Evolutionary conservation across 2,797 vertebrate species (phyloP).

Genomic region (Lacerta bilineata): DNA sequence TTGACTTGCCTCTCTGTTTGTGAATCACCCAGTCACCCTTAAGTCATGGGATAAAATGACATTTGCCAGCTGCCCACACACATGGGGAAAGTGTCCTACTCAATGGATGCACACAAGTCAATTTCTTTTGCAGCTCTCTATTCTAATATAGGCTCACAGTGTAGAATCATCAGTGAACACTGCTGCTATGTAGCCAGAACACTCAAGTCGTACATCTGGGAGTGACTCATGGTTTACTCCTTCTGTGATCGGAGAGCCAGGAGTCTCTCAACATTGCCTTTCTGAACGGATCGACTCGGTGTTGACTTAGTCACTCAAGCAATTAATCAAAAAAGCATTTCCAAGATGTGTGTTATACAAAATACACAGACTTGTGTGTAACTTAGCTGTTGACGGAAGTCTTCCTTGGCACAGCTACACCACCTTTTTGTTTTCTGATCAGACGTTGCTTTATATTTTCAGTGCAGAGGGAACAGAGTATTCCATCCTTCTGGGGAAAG

Average conservation of each 20-base stretch:
- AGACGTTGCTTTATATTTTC: neutral
- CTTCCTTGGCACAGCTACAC: neutral
- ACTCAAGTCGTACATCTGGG: neutral
- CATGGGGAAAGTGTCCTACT: neutral
- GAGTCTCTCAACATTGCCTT: neutral
- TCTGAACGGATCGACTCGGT: slow-evolving; percentile 19
- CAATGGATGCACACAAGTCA: neutral
- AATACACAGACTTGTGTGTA: neutral
- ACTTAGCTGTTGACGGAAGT: neutral
- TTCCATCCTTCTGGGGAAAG: neutral
- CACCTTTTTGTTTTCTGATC: neutral
- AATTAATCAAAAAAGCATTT: slow-evolving; percentile 10
- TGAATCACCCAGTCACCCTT: neutral
- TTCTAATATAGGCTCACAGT: neutral
- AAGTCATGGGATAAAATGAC: neutral
- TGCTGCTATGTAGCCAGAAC: neutral
- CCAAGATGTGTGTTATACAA: neutral
- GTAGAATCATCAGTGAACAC: neutral
- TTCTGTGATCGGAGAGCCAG: slow-evolving; percentile 18
- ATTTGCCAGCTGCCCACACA: neutral
- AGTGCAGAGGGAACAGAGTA: neutral
- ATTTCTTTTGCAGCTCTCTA: neutral
- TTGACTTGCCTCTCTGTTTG: neutral
- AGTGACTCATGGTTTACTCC: slow-evolving; percentile 17
- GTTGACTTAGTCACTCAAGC: slow-evolving; percentile 19